Percentiles rank a stretch among this genome's conserved stretches.
These are phyloP conservation scores for Hydrolagus colliei DNA, from an alignment of 2,797 vertebrate genomes.

Conservation along the genomic window DNA sequence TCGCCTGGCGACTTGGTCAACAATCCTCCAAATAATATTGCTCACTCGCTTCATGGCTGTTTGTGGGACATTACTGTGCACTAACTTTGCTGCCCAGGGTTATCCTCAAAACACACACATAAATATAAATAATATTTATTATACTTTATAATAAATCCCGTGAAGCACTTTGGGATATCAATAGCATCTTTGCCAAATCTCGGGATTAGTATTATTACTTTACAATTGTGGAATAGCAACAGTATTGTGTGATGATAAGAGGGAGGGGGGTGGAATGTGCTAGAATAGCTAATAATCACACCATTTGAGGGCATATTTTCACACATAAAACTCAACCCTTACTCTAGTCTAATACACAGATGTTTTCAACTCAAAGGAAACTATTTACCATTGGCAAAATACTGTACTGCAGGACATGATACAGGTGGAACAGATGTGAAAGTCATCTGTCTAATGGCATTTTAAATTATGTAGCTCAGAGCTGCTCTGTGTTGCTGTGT, in stretches of 20 bases:
- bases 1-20: no score
- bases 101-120: no score
- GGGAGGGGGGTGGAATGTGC: background rate
- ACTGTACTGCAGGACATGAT: background rate
- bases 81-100: no score
- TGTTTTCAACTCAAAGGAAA: background rate
- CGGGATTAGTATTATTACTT: no score
- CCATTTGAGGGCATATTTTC: background rate
- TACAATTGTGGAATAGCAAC: background rate
- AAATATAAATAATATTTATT: no score
- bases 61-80: no score
- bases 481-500: background rate
- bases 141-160: no score
- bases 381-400: background rate
- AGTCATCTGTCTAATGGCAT: background rate
- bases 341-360: background rate
- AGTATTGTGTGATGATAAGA: background rate
- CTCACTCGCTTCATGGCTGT: no score
- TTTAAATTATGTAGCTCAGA: constrained; percentile 8
- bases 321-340: background rate
- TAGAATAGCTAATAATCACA: background rate
- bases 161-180: no score
- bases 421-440: background rate
- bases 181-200: no score
- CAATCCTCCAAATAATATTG: no score